phyloP scores from a whole-genome alignment of 2,797 vertebrate genomes.

The Knipowitschia caucasica region DNA sequence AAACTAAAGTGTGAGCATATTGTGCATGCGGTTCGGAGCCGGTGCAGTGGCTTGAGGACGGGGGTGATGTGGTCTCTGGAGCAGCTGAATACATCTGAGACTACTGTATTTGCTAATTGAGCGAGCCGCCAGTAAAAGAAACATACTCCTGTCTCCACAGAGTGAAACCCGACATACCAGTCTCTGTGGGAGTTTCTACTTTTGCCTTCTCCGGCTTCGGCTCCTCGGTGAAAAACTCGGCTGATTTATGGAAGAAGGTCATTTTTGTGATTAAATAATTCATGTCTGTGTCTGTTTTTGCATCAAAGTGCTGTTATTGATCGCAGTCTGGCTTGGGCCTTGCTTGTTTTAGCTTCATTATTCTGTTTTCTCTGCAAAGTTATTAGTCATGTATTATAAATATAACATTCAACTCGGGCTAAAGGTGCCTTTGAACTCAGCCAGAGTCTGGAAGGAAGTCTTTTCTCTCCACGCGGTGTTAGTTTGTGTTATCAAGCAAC shows the following conservation, averaged over 20 bases:
- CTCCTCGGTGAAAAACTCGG: not conserved
- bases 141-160: no score
- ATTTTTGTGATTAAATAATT: not conserved
- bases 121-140: no score
- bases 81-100: no score
- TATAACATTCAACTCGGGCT: conserved; percentile 11
- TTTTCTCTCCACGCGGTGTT: not conserved
- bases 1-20: no score
- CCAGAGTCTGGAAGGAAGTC: not conserved
- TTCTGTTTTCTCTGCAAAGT: conserved; percentile 2
- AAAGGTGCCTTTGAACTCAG: conserved; percentile 13
- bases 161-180: no score
- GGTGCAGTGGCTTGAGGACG: no score
- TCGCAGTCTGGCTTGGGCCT: conserved; percentile 6
- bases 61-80: no score
- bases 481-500: no score
- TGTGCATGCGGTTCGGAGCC: no score
- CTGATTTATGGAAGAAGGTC: conserved; percentile 7
- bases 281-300: not conserved
- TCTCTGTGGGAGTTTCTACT: not conserved
- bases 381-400: conserved; percentile 16
- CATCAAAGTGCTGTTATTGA: conserved; percentile 6
- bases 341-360: conserved; percentile 8
- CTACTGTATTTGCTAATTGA: no score
- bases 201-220: not conserved